Conservation (phyloP, 2,113 vertebrate genomes). For the Alethe diademata region DNA sequence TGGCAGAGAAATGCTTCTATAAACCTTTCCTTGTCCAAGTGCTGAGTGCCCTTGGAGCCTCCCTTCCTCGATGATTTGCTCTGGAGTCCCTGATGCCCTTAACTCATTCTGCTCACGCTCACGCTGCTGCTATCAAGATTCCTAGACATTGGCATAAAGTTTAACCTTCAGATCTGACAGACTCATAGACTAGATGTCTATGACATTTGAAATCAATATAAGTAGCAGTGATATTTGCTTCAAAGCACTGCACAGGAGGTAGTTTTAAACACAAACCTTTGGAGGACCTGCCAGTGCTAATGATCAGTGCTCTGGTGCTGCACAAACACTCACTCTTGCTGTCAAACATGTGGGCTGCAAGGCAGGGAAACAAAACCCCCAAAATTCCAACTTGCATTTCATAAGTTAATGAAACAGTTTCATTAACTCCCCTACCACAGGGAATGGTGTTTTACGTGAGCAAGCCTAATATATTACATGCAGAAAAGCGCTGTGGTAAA, state of each 20-base stretch:
- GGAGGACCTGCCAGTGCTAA: neutral
- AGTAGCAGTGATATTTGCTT: neutral
- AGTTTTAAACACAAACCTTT: neutral
- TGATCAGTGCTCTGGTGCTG: neutral
- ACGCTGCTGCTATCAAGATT: slow-evolving; percentile 1
- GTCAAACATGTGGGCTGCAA: neutral
- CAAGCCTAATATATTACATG: neutral
- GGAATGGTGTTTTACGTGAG: neutral
- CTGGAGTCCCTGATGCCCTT: neutral
- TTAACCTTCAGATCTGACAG: slow-evolving; percentile 40
- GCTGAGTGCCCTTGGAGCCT: slow-evolving; percentile 19
- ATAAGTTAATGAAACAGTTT: neutral
- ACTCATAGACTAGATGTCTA: neutral
- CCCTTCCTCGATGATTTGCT: neutral
- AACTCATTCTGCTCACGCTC: slow-evolving; percentile 32
- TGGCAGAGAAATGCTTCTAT: neutral
- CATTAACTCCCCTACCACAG: neutral
- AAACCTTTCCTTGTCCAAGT: neutral
- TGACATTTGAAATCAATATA: neutral
- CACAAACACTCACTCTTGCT: neutral
- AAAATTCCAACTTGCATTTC: neutral
- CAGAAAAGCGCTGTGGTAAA: neutral
- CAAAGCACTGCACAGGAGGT: neutral
- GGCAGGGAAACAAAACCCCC: neutral
- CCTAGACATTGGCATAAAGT: slow-evolving; percentile 21